A percentile compares a stretch with the other conserved stretches of the same genome.
Evolutionary conservation across 2,888 invertebrate species (phyloP).

Genomic region (Cyrtodaria siliqua): DNA sequence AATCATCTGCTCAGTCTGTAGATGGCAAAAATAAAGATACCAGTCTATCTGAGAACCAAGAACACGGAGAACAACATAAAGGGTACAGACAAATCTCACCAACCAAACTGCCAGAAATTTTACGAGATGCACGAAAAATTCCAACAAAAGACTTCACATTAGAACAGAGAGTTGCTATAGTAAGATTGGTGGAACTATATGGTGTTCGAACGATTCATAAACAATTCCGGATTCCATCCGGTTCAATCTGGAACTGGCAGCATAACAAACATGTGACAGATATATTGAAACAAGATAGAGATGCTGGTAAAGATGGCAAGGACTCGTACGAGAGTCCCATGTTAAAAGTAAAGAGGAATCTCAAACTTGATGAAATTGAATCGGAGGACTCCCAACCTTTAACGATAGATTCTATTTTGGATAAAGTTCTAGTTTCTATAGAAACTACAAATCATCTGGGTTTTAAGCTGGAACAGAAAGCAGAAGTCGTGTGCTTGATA

Average conservation of each 20-base stretch:
- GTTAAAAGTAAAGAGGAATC: slow-evolving; percentile 3
- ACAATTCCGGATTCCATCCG: slow-evolving; percentile 52
- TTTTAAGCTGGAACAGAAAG: slow-evolving; percentile 48
- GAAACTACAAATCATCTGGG: slow-evolving; percentile 40
- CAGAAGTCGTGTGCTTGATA: slow-evolving; percentile 53
- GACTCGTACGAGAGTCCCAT: not conserved
- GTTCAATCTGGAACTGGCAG: slow-evolving; percentile 64
- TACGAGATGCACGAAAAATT: slow-evolving; percentile 28
- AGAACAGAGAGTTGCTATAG: slow-evolving; percentile 58
- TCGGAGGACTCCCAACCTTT: slow-evolving; percentile 12
- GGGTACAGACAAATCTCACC: slow-evolving; percentile 61
- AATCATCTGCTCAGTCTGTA: not conserved
- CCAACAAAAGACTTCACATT: slow-evolving; percentile 48
- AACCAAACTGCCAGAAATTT: slow-evolving; percentile 47
- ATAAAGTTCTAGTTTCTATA: slow-evolving; percentile 36
- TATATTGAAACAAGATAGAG: slow-evolving; percentile 13
- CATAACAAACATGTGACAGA: slow-evolving; percentile 43
- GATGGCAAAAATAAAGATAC: slow-evolving; percentile 7
- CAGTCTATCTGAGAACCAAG: not conserved
- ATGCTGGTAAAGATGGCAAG: slow-evolving; percentile 2
- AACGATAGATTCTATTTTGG: slow-evolving; percentile 47
- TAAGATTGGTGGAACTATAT: slow-evolving; percentile 59
- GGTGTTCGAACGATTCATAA: slow-evolving; percentile 60
- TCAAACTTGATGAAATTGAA: slow-evolving; percentile 22
- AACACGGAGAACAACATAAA: slow-evolving; percentile 4